Base-by-base conservation (phyloP, 2,113 vertebrate genomes). In the Antennarius striatus region DNA sequence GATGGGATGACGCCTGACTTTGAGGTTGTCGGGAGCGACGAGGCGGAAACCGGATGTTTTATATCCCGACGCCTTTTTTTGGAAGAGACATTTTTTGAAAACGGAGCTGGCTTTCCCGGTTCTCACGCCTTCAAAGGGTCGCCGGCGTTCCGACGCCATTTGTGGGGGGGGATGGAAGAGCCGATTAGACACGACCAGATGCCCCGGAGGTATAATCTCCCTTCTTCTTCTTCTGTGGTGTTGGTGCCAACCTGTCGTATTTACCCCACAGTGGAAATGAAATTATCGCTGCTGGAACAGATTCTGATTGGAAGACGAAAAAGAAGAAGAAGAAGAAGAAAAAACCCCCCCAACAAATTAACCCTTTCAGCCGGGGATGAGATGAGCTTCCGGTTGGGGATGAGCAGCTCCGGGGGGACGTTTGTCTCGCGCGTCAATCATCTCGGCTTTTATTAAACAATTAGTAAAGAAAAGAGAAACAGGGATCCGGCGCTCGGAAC, bases 361-460 rank as follows among this genome's bases (percentile, higher is more conserved):
- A 10, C 63, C 56, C 73, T 80, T 82, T 80, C n/a, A 64, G 55
- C 49, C 10, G 3, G n/a, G 2, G 28, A 47, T 17, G 53, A 57
- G 69, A 49, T 60, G 63, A 70, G 67, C 63, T 64, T 73, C 45
- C 3, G 3, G 57, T 58, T 43, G 1, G 43, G 15, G 40, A 43
- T 52, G 59, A 46, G 49, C 39, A 29, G 12, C 39, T 64, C 51
- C 13, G 0, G 49, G 59, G 10, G 42, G 9, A 0, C 62, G 48
- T 11, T 54, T 69, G 29, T 6, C 50, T 5, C 2, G 1, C 4
- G 13, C 13, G 77, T 84, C 82, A 84, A 75, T 85, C 83, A 86
- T 93, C 91, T 91, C 88, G 4, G 85, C 93, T 92, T 75, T 94
- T 93, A 94, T 93, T 93, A 92, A 92, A 92, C 90, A 90, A 95